These are phyloP conservation scores for Celastrina argiolus DNA, from an alignment of 2,888 invertebrate genomes.

Conservation along the genomic window DNA sequence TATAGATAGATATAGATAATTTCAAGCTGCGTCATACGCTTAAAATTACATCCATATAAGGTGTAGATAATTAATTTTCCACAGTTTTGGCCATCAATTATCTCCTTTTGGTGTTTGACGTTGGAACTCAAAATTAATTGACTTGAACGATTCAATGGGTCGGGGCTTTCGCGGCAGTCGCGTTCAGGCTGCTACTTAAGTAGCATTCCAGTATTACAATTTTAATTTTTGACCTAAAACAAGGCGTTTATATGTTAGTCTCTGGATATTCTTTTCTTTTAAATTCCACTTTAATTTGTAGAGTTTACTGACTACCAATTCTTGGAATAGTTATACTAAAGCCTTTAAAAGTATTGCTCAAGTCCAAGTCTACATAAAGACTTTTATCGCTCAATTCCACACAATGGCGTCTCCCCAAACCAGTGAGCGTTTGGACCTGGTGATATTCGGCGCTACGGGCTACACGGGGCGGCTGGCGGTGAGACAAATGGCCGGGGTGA, in stretches of 20 bases:
- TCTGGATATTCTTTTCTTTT: no score
- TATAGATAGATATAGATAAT: background rate
- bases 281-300: no score
- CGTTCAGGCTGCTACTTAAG: no score
- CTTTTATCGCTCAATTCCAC: background rate
- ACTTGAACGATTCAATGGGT: background rate
- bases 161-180: background rate
- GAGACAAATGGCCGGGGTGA: conserved; percentile 75
- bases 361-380: no score
- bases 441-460: conserved; percentile 96
- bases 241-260: no score
- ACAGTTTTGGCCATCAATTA: background rate
- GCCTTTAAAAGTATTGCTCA: no score
- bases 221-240: no score
- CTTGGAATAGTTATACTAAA: no score
- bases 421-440: conserved; percentile 80
- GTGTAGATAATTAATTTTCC: background rate
- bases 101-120: background rate
- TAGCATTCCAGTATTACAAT: no score
- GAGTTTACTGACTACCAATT: no score
- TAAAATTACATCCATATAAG: background rate
- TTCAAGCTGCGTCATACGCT: background rate
- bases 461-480: conserved; percentile 94
- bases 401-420: background rate
- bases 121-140: background rate